Evolutionary conservation across 2,888 invertebrate genomes (phyloP).

Genomic region (Oxycera nigricornis): DNA sequence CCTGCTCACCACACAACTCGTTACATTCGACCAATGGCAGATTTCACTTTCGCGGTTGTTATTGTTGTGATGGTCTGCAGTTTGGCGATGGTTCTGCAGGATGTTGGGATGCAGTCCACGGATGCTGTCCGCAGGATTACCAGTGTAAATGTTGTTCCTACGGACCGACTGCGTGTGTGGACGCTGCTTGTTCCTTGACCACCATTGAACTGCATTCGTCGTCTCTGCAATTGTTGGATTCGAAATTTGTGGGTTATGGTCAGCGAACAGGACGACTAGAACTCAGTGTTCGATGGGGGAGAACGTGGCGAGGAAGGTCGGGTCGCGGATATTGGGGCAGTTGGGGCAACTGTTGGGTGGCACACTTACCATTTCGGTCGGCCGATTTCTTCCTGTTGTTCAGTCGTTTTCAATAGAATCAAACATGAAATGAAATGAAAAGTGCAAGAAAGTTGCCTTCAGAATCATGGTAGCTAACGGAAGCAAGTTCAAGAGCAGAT

Average conservation of each 20-base stretch:
- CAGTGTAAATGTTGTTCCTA: slow-evolving; percentile 60
- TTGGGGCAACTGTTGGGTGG: slow-evolving; percentile 42
- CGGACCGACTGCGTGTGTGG: slow-evolving; percentile 59
- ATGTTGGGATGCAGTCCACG: slow-evolving; percentile 56
- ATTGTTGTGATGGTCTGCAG: slow-evolving; percentile 53
- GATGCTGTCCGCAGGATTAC: slow-evolving; percentile 61
- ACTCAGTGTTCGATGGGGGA: slow-evolving; percentile 37
- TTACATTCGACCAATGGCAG: slow-evolving; percentile 57
- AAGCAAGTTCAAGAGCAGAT: background rate
- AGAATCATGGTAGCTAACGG: background rate
- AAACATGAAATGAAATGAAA: background rate
- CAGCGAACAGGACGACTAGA: slow-evolving; percentile 29
- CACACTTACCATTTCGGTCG: slow-evolving; percentile 61
- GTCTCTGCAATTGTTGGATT: slow-evolving; percentile 54
- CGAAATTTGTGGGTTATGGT: slow-evolving; percentile 6
- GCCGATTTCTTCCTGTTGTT: slow-evolving; percentile 59
- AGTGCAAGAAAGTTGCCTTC: background rate
- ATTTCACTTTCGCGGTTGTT: slow-evolving; percentile 48
- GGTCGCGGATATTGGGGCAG: slow-evolving; percentile 51
- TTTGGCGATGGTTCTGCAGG: slow-evolving; percentile 48
- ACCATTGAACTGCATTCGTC: slow-evolving; percentile 61
- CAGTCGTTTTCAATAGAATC: background rate
- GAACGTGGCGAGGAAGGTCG: slow-evolving; percentile 9
- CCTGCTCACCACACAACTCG: slow-evolving; percentile 59
- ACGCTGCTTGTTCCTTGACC: slow-evolving; percentile 60